Percentiles rank a stretch among this genome's conserved stretches.
phyloP scores from a whole-genome alignment of 2,797 vertebrate genomes.

The Nasua narica region DNA sequence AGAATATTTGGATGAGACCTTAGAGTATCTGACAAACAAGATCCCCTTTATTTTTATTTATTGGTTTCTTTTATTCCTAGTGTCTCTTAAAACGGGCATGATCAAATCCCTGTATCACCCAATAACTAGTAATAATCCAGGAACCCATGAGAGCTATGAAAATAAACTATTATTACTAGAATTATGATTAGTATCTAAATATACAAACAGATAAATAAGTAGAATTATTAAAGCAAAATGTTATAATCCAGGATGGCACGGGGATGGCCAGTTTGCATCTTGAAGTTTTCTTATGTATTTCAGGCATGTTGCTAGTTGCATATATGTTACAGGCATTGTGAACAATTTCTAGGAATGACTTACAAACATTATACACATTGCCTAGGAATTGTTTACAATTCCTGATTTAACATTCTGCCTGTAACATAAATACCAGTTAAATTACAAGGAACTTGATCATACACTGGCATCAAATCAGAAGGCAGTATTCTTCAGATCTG shows the following conservation, averaged over 20 bases:
- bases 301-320: constrained; percentile 52
- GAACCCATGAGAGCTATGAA: neutral
- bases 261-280: neutral
- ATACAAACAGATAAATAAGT: constrained; percentile 29
- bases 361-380: constrained; percentile 63
- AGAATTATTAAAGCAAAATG: constrained; percentile 30
- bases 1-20: neutral
- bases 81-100: constrained; percentile 4
- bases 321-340: constrained; percentile 67
- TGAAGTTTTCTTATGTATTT: constrained; percentile 51
- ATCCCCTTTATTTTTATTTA: neutral
- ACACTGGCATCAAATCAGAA: constrained; percentile 58
- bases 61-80: neutral
- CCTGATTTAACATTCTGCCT: constrained; percentile 69
- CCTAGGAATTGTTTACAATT: constrained; percentile 70
- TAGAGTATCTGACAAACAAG: neutral
- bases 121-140: neutral
- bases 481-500: constrained; percentile 24
- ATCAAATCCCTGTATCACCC: neutral
- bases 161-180: neutral
- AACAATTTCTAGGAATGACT: constrained; percentile 71
- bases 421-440: constrained; percentile 55
- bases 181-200: constrained; percentile 28
- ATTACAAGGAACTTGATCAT: constrained; percentile 43
- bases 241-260: neutral